These are phyloP conservation scores for Muscicapa striata DNA, from an alignment of 2,797 vertebrate genomes.

Conservation along the genomic window DNA sequence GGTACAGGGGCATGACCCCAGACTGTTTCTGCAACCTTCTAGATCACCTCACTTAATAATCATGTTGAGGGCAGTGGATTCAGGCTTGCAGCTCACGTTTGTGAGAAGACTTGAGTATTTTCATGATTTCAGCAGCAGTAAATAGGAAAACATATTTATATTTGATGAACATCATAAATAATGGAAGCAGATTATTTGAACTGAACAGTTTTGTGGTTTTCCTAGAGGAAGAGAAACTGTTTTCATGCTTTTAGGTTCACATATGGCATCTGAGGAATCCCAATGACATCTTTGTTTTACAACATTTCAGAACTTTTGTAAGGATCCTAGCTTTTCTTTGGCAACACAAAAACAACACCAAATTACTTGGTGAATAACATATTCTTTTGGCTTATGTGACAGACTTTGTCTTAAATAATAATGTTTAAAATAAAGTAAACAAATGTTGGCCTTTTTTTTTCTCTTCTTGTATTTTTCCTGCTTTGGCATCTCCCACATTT, in stretches of 20 bases:
- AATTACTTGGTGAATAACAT: neutral
- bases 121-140: neutral
- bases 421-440: neutral
- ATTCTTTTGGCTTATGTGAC: neutral
- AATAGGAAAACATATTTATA: neutral
- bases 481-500: neutral
- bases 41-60: neutral
- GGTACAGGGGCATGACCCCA: neutral
- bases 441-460: neutral
- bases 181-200: neutral
- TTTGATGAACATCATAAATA: slow-evolving; percentile 5
- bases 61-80: neutral
- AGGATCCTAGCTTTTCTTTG: neutral
- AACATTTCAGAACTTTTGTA: neutral
- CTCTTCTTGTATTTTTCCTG: neutral
- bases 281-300: neutral
- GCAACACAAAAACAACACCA: neutral
- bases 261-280: neutral
- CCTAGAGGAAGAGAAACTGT: neutral
- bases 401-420: neutral
- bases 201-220: neutral
- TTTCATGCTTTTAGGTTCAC: neutral
- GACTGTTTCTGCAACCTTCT: neutral
- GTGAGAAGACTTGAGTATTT: neutral
- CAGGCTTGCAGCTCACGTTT: neutral